phyloP scores from a whole-genome alignment of 2,888 invertebrate species.

The Zygothrica quintamaculata region DNA sequence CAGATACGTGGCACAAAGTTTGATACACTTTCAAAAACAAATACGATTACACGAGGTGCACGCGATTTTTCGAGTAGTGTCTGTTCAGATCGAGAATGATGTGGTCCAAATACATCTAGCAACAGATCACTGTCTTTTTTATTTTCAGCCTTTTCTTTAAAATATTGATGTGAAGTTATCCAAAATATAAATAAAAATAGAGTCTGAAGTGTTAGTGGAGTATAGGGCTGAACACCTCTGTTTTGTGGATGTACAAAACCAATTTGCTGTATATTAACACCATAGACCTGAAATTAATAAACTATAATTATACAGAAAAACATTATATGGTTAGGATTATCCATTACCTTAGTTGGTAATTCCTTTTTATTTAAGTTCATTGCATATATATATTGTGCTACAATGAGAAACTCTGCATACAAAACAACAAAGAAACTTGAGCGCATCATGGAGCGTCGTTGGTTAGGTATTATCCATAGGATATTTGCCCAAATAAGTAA shows the following conservation, averaged over 20 bases:
- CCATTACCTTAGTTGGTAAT: constrained; percentile 88
- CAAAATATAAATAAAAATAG: constrained; percentile 96
- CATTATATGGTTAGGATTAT: no score
- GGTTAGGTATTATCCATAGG: constrained; percentile 98
- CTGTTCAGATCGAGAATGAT: constrained; percentile 80
- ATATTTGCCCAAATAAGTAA: constrained; percentile 96
- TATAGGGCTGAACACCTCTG: constrained; percentile 86
- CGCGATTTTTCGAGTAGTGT: constrained; percentile 44
- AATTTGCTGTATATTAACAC: constrained; percentile 91
- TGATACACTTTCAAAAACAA: constrained; percentile 87
- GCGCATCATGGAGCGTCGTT: constrained; percentile 94
- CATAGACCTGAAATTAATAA: constrained; percentile 84
- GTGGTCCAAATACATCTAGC: constrained; percentile 50
- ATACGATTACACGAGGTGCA: constrained; percentile 47
- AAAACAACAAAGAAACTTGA: constrained; percentile 95
- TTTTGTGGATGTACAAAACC: constrained; percentile 90
- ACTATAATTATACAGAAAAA: no score
- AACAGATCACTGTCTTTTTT: constrained; percentile 85
- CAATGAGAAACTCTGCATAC: constrained; percentile 93
- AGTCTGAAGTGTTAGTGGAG: constrained; percentile 92
- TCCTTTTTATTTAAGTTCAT: constrained; percentile 93
- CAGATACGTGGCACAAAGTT: constrained; percentile 94
- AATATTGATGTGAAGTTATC: constrained; percentile 95
- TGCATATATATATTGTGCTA: constrained; percentile 94
- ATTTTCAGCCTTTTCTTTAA: constrained; percentile 90